A percentile compares a stretch with the other conserved stretches of the same genome.
Conservation (phyloP, 1,140 invertebrate genomes). For the Leptopilina boulardi region DNA sequence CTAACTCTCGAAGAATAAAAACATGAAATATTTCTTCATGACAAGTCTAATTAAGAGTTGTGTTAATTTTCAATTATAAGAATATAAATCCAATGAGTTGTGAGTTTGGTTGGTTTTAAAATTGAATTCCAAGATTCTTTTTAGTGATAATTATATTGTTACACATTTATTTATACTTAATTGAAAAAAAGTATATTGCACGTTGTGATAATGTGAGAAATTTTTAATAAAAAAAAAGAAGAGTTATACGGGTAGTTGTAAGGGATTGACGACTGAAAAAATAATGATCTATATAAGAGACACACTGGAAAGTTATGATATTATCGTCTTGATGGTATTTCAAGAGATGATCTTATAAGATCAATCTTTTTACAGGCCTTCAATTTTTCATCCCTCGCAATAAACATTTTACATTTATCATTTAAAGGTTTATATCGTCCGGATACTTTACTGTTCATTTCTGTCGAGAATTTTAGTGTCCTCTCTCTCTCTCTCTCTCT, state of each 20-base stretch:
- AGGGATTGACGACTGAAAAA: background rate
- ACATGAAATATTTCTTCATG: too few species aligned
- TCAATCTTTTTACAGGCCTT: conserved; percentile 8
- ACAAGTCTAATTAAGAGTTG: too few species aligned
- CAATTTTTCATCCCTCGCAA: conserved; percentile 21
- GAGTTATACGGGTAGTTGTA: background rate
- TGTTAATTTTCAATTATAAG: too few species aligned
- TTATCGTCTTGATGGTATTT: conserved; percentile 1
- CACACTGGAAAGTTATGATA: background rate
- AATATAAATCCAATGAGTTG: too few species aligned
- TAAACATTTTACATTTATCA: conserved; percentile 22
- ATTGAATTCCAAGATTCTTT: too few species aligned
- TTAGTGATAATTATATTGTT: too few species aligned
- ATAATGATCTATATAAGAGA: conserved; percentile 5
- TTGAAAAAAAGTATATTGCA: too few species aligned
- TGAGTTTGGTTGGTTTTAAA: too few species aligned
- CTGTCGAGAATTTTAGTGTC: background rate
- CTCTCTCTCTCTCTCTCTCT: too few species aligned
- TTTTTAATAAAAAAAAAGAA: background rate
- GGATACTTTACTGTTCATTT: conserved; percentile 13
- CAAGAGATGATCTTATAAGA: background rate
- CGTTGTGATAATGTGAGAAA: too few species aligned
- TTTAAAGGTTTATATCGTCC: background rate
- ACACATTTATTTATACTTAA: too few species aligned
- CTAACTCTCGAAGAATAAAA: background rate